Evolutionary conservation across 2,888 invertebrate species (phyloP).

Genomic region (Eledone cirrhosa): DNA sequence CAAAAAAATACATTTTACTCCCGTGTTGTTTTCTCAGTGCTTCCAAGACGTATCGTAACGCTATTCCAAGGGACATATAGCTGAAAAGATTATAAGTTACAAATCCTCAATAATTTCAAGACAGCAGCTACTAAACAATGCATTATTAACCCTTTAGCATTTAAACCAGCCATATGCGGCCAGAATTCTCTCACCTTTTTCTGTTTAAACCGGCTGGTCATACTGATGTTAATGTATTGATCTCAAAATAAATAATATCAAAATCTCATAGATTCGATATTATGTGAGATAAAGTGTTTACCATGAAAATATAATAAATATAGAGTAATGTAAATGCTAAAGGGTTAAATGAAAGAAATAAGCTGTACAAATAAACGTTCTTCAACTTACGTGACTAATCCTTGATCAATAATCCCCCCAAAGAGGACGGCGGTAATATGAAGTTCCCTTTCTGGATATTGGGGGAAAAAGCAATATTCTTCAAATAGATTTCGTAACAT

Average conservation of each 20-base stretch:
- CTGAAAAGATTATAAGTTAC: conserved; percentile 59
- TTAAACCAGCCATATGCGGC: neutral
- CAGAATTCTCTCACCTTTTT: neutral
- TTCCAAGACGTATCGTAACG: conserved; percentile 90
- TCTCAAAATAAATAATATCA: too few relatives aligned
- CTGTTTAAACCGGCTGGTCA: too few relatives aligned
- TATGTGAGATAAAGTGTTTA: too few relatives aligned
- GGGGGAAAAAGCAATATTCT: conserved; percentile 97
- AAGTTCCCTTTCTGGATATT: conserved; percentile 97
- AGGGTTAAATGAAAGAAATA: neutral
- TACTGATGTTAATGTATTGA: too few relatives aligned
- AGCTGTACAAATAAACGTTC: neutral
- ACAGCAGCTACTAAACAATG: too few relatives aligned
- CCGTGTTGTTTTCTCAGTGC: conserved; percentile 90
- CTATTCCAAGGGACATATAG: conserved; percentile 77
- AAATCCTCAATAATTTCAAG: too few relatives aligned
- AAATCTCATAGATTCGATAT: too few relatives aligned
- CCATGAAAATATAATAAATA: too few relatives aligned
- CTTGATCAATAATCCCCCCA: conserved; percentile 96
- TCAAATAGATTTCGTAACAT: conserved; percentile 97
- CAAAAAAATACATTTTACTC: conserved; percentile 97
- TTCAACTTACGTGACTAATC: conserved; percentile 78
- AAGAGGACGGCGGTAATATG: conserved; percentile 97
- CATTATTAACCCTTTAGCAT: too few relatives aligned
- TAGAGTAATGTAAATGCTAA: too few relatives aligned